These are phyloP conservation scores for Drosophila truncata DNA, from an alignment of 1,140 invertebrate genomes.

Conservation along the genomic window DNA sequence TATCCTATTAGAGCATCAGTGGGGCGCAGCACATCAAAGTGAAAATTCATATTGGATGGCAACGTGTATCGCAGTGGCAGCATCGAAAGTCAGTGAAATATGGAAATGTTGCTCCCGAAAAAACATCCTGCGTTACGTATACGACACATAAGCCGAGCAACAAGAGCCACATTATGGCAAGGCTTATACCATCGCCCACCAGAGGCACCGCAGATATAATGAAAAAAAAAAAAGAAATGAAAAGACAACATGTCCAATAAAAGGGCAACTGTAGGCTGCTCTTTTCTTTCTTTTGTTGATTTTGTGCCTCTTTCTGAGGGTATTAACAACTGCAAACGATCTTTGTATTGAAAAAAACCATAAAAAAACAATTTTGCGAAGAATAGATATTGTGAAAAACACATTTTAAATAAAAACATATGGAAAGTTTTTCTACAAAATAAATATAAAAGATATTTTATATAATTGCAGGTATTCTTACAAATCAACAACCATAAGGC, in stretches of 20 bases:
- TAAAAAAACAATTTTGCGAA: too few relatives aligned
- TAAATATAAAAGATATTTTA: background rate
- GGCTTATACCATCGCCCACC: conserved; percentile 21
- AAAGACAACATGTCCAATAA: conserved; percentile 44
- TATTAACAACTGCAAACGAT: background rate
- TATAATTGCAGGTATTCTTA: too few relatives aligned
- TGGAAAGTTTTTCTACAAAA: too few relatives aligned
- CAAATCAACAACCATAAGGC: background rate
- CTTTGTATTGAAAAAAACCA: background rate
- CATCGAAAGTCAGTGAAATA: conserved; percentile 8
- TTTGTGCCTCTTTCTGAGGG: background rate
- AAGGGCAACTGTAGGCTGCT: conserved; percentile 19
- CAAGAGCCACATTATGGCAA: conserved; percentile 39
- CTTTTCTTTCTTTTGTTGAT: background rate
- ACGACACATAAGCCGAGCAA: conserved; percentile 41
- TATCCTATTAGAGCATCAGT: conserved; percentile 39
- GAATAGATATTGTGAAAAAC: too few relatives aligned
- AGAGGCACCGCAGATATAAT: conserved; percentile 21
- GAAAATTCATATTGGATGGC: conserved; percentile 36
- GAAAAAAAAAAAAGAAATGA: conserved; percentile 31
- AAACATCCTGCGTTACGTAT: conserved; percentile 43
- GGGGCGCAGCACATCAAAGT: conserved; percentile 54
- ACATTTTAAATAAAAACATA: too few relatives aligned
- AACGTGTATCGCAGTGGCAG: conserved; percentile 9
- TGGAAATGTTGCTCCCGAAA: conserved; percentile 12